Evolutionary conservation across 53 echinoderm and acorn worm species (phyloP), one percentile per base, ranked within the genome.

Genomic region (Paracentrotus lividus): DNA sequence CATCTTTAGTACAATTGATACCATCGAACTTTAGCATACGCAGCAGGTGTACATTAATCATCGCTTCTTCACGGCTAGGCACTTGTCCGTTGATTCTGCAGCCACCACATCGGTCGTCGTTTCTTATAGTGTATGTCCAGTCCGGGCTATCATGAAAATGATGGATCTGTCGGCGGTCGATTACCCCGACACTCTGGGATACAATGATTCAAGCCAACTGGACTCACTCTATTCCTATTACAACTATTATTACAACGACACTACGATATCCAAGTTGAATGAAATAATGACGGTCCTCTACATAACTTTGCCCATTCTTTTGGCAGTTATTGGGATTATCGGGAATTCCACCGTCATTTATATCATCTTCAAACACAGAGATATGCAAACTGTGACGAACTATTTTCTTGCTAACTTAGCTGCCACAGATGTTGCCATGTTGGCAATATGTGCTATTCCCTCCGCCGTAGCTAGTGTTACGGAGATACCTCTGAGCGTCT

Each of bases 361-460:
- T 90, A 97, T 99, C 85, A 96, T 99, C 85, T 93, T 97, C 90
- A 94, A 85, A 77, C 95, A 99, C 69, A 93, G 94, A 42, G 99
- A 99, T 84, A 99, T 99, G 99, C 99, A 99, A 72, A 99, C 96
- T 51, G 96, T 99, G 10, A 99, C 99, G 34, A 99, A 99, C 90
- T 99, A 99, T 75, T 99, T 97, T 90, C 96, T 99, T 49, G 99
- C 99, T 34, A 99, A 99, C 84, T 68, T 99, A 45, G 97, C 99
- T 0, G 85, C 98, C 49, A 97, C 99, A n/a, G 99, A 99, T 88
- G 93, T 99, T 14, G 99, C 97, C 7, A 86, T 97, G 94, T 58
- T 99, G 61, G 61, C 93, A 3, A 95, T 96, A 23, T 99, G 99
- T 88, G 94, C 96, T n/a, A 95, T 97, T 24, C 97, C 99, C 8